Conservation (phyloP, 1,140 invertebrate species). For the Philotrypesis tridentata region DNA sequence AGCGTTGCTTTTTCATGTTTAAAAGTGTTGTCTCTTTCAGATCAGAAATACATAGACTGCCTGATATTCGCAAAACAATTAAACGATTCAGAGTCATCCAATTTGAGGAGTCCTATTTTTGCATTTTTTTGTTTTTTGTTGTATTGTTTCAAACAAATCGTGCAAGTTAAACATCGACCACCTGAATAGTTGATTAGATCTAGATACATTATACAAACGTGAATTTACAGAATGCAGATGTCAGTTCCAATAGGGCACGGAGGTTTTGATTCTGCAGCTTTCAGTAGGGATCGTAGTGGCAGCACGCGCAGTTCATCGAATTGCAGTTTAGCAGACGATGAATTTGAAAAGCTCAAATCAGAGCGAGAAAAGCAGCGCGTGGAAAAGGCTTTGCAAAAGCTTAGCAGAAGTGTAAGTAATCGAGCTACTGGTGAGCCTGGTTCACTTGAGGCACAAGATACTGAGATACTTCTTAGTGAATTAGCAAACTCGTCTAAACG, state of each 20-base stretch:
- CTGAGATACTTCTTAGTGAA: conserved; percentile 60
- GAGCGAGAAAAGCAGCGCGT: conserved; percentile 72
- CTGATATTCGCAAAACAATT: not conserved
- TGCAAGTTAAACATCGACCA: not conserved
- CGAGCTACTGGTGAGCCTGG: conserved; percentile 23
- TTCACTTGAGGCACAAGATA: conserved; percentile 51
- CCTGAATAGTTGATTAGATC: not conserved
- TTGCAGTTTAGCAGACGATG: conserved; percentile 64
- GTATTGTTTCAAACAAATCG: not conserved
- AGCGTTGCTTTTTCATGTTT: not conserved
- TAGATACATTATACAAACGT: not conserved
- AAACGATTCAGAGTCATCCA: not conserved
- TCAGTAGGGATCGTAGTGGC: not conserved
- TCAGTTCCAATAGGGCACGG: conserved; percentile 27
- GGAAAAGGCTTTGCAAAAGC: conserved; percentile 69
- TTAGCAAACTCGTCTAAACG: conserved; percentile 57
- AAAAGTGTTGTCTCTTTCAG: not conserved
- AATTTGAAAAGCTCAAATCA: conserved; percentile 74
- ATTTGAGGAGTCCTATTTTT: not conserved
- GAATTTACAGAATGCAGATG: conserved; percentile 36
- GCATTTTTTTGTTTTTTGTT: too few species aligned
- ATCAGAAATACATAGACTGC: not conserved
- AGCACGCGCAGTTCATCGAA: conserved; percentile 50
- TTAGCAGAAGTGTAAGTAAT: conserved; percentile 70
- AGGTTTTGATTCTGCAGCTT: not conserved